phyloP scores from a whole-genome alignment of 2,797 vertebrate species.

The Pseudomugil gertrudae region DNA sequence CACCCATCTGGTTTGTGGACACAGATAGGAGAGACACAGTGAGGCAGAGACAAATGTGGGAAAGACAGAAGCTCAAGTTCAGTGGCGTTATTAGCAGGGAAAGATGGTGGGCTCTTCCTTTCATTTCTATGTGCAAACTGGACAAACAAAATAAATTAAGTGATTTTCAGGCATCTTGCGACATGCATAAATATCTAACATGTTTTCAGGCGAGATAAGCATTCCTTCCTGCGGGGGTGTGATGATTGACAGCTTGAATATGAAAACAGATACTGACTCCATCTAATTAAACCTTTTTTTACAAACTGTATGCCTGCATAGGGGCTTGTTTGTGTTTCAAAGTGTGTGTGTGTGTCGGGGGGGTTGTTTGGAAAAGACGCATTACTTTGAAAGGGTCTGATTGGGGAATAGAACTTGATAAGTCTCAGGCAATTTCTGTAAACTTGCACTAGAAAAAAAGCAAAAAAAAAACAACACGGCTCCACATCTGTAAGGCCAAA shows the following conservation, averaged over 20 bases:
- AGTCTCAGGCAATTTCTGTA: not conserved
- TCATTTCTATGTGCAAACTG: not conserved
- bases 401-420: not conserved
- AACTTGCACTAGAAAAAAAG: not conserved
- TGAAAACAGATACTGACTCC: not conserved
- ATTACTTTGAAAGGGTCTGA: not conserved
- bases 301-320: not conserved
- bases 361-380: not conserved
- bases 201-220: slow-evolving; percentile 13
- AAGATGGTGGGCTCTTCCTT: not conserved
- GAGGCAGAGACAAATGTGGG: slow-evolving; percentile 27
- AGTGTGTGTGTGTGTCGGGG: not conserved
- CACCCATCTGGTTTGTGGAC: slow-evolving; percentile 60
- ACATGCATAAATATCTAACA: not conserved
- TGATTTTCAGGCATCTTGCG: not conserved
- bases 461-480: not conserved
- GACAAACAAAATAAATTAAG: not conserved
- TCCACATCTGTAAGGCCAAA: not conserved
- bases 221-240: slow-evolving; percentile 11
- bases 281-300: not conserved
- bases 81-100: slow-evolving; percentile 3
- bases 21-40: slow-evolving; percentile 54
- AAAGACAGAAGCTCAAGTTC: slow-evolving; percentile 7
- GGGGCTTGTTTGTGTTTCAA: not conserved
- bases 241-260: slow-evolving; percentile 10